Conservation (phyloP, 2,113 vertebrate genomes). For the Dolichotis patagonum region DNA sequence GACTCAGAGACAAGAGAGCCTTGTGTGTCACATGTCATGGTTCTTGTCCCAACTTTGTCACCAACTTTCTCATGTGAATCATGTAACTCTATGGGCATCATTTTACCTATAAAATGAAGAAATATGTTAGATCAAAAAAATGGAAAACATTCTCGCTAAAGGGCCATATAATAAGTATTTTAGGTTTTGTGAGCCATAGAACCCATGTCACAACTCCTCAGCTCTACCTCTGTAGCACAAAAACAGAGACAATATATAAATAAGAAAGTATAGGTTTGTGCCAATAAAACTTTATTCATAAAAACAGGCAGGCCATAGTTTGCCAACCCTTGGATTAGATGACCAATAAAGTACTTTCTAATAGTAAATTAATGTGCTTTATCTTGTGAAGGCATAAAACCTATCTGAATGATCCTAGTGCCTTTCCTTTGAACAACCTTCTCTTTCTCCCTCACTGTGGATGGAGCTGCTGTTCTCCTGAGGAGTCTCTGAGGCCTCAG, state of each 20-base stretch:
- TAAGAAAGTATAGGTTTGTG: not conserved
- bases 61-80: not conserved
- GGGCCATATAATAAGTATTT: not conserved
- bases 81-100: not conserved
- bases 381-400: not conserved
- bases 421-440: not conserved
- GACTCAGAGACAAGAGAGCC: not conserved
- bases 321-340: not conserved
- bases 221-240: not conserved
- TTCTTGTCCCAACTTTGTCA: not conserved
- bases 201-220: not conserved
- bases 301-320: not conserved
- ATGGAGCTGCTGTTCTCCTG: not conserved
- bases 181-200: not conserved
- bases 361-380: not conserved
- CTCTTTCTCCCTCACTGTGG: not conserved
- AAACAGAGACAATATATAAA: not conserved
- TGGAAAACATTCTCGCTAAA: not conserved
- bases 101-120: not conserved
- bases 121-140: not conserved
- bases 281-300: not conserved
- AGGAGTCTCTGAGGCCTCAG: not conserved
- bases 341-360: not conserved
- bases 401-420: not conserved
- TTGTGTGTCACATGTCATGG: not conserved